phyloP scores from a whole-genome alignment of 2,113 vertebrate species.

The Psittacus erithacus region DNA sequence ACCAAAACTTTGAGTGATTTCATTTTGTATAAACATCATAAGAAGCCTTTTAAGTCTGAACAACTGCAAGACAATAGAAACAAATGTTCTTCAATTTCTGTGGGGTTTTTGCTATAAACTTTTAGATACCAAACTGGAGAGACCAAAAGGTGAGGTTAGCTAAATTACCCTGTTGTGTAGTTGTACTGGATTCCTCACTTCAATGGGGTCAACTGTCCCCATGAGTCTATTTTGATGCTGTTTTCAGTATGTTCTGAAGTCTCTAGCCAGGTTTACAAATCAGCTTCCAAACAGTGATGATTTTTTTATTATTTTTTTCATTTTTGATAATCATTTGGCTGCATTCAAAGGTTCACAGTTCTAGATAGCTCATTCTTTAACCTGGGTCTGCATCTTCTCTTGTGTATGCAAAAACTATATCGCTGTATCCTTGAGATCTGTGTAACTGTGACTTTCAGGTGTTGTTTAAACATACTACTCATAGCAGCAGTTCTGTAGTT shows the following conservation, averaged over 20 bases:
- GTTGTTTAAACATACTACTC: not conserved
- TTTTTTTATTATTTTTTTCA: rapidly evolving
- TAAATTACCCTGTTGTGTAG: not conserved
- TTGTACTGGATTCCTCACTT: not conserved
- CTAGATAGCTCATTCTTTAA: not conserved
- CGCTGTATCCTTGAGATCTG: not conserved
- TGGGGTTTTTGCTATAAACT: not conserved
- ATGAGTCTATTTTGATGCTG: not conserved
- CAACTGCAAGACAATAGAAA: not conserved
- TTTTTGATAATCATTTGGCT: not conserved
- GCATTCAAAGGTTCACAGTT: not conserved
- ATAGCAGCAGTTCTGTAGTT: not conserved
- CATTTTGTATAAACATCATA: not conserved
- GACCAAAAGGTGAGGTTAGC: not conserved
- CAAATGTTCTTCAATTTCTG: not conserved
- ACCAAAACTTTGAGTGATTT: not conserved
- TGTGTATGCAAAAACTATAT: not conserved
- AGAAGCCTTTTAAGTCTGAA: not conserved
- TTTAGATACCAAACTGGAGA: not conserved
- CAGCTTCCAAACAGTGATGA: not conserved
- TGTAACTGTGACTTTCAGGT: not conserved
- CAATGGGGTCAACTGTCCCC: not conserved
- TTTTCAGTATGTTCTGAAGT: not conserved
- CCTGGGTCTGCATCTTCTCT: not conserved
- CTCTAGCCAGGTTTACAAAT: not conserved